A percentile compares a stretch with the other conserved stretches of the same genome.
Evolutionary conservation across 2,888 invertebrate genomes (phyloP).

Genomic region (Myathropa florea): DNA sequence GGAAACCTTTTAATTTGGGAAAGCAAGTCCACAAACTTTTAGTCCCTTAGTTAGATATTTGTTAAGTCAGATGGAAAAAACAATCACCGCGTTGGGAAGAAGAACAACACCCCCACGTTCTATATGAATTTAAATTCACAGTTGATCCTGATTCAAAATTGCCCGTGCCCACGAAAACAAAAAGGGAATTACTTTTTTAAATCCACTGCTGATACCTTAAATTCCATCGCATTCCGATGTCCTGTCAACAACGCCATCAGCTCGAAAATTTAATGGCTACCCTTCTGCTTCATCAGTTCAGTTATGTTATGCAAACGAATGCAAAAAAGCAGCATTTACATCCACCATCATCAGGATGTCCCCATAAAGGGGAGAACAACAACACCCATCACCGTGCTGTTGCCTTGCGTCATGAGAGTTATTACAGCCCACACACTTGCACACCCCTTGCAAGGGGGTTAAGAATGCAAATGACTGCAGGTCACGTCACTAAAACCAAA

Average conservation of each 20-base stretch:
- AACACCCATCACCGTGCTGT: background rate
- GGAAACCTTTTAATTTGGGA: no score
- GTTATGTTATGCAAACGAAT: background rate
- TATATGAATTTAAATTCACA: no score
- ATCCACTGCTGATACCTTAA: background rate
- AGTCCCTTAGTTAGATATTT: no score
- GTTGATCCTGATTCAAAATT: no score
- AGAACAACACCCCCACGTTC: no score
- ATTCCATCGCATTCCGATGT: background rate
- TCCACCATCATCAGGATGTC: background rate
- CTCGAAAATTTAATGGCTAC: background rate
- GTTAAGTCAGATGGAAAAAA: no score
- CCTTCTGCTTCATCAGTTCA: background rate
- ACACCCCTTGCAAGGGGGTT: background rate
- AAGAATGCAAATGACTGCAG: conserved; percentile 44
- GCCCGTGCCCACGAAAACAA: no score
- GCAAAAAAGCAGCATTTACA: background rate
- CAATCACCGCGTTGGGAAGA: no score
- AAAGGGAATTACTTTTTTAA: background rate
- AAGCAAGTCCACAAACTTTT: no score
- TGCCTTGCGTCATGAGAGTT: background rate
- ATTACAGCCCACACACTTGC: background rate
- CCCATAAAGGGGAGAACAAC: background rate
- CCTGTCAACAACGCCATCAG: background rate
- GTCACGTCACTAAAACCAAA: background rate